phyloP scores from a whole-genome alignment of 2,797 vertebrate genomes.

The Sciaenops ocellatus region DNA sequence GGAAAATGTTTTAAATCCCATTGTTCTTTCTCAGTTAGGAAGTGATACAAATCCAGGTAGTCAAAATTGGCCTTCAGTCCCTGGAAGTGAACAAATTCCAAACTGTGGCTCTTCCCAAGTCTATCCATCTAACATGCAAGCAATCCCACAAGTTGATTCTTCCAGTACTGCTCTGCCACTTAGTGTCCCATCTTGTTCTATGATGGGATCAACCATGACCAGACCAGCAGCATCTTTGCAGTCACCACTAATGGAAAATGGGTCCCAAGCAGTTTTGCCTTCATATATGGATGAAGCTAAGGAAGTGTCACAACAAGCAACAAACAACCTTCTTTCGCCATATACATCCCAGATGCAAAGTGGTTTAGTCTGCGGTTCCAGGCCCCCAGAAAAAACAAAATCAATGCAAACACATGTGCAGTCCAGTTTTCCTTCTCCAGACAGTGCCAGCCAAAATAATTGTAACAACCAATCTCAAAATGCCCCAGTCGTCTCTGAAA shows the following conservation, averaged over 20 bases:
- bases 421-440: constrained; percentile 35
- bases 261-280: constrained; percentile 51
- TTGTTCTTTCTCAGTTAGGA: constrained; percentile 92
- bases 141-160: constrained; percentile 42
- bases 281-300: constrained; percentile 56
- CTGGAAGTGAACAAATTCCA: constrained; percentile 59
- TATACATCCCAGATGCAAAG: constrained; percentile 65
- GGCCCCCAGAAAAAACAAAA: constrained; percentile 38
- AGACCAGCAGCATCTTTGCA: constrained; percentile 56
- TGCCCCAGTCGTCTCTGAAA: constrained; percentile 16
- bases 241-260: constrained; percentile 41
- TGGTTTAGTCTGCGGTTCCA: constrained; percentile 46
- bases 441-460: constrained; percentile 21
- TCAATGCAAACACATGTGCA: constrained; percentile 53
- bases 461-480: constrained; percentile 41
- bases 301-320: constrained; percentile 47
- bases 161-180: constrained; percentile 33
- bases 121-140: constrained; percentile 69
- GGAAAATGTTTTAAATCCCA: constrained; percentile 91
- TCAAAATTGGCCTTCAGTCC: constrained; percentile 82
- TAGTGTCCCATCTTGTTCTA: constrained; percentile 51
- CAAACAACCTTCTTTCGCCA: constrained; percentile 31
- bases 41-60: constrained; percentile 81
- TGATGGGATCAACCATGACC: constrained; percentile 49
- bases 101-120: constrained; percentile 64